A percentile compares a stretch with the other conserved stretches of the same genome.
phyloP scores from a whole-genome alignment of 35 echinoderm and acorn worm genomes.

The Apostichopus parvimensis region DNA sequence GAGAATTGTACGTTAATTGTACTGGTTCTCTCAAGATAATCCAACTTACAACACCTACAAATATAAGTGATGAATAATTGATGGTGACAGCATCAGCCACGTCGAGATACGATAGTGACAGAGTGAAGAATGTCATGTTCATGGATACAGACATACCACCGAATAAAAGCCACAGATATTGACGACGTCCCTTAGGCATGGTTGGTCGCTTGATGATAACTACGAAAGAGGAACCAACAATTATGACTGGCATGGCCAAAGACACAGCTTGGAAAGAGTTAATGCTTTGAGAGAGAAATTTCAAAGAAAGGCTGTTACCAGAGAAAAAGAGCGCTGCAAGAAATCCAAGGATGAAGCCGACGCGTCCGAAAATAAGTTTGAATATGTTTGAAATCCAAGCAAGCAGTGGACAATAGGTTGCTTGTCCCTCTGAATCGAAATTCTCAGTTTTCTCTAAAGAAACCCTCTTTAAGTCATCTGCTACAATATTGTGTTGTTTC shows the following conservation, averaged over 20 bases:
- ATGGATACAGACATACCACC: not conserved
- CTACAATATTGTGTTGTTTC: too few species aligned
- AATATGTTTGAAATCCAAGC: too few species aligned
- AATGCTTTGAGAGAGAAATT: not conserved
- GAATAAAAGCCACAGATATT: not conserved
- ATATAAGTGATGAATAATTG: not conserved
- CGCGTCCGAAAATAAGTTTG: not conserved
- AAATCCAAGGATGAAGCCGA: not conserved
- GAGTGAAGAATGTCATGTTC: not conserved
- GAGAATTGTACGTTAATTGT: not conserved
- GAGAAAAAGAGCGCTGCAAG: not conserved
- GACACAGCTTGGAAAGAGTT: not conserved
- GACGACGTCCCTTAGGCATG: not conserved
- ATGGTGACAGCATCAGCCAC: constrained; percentile 30
- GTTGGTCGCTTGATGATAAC: not conserved
- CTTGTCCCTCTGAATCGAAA: too few species aligned
- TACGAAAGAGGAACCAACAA: not conserved
- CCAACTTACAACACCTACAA: constrained; percentile 16
- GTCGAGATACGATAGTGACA: not conserved
- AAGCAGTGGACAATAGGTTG: too few species aligned
- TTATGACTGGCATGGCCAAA: constrained; percentile 19
- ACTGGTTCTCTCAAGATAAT: constrained; percentile 1
- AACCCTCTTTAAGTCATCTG: too few species aligned
- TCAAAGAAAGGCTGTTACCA: not conserved
- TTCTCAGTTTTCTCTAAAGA: too few species aligned